Conservation (phyloP, 2,888 invertebrate genomes). For the Hemithea aestivaria region DNA sequence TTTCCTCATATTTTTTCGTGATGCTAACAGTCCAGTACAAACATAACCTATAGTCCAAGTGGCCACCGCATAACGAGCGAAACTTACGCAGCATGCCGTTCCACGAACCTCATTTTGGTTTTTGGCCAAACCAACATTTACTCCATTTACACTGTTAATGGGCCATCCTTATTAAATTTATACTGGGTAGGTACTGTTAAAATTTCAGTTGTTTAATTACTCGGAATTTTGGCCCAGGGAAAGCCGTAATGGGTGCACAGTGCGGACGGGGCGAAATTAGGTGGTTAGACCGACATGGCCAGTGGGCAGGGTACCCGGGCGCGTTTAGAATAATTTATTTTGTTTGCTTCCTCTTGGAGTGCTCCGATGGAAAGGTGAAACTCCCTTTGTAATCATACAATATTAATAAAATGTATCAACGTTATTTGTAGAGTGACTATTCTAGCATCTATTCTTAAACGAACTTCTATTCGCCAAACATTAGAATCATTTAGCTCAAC, state of each 20-base stretch:
- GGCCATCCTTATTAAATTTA: constrained; percentile 76
- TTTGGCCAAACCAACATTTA: constrained; percentile 69
- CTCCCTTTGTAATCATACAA: too few relatives aligned
- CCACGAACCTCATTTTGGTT: constrained; percentile 64
- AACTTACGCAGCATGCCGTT: constrained; percentile 44
- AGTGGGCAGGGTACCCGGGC: constrained; percentile 40
- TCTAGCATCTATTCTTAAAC: too few relatives aligned
- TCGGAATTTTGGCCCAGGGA: constrained; percentile 63
- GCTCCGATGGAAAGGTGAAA: neutral
- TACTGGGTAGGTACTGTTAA: constrained; percentile 69
- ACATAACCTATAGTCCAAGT: constrained; percentile 5
- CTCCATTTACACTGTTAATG: constrained; percentile 64
- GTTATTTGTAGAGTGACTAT: too few relatives aligned
- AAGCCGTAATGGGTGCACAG: constrained; percentile 56
- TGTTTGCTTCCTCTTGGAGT: constrained; percentile 9
- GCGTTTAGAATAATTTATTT: constrained; percentile 36
- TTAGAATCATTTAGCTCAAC: too few relatives aligned
- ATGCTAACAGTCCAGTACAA: constrained; percentile 9
- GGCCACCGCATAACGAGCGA: constrained; percentile 37
- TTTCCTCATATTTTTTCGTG: too few relatives aligned
- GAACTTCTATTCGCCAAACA: too few relatives aligned
- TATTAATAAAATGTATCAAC: too few relatives aligned
- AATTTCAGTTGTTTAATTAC: constrained; percentile 76
- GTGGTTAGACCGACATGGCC: constrained; percentile 38
- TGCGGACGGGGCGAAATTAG: constrained; percentile 56